phyloP scores from a whole-genome alignment of 2,888 invertebrate species.

The Xanthia icteritia region DNA sequence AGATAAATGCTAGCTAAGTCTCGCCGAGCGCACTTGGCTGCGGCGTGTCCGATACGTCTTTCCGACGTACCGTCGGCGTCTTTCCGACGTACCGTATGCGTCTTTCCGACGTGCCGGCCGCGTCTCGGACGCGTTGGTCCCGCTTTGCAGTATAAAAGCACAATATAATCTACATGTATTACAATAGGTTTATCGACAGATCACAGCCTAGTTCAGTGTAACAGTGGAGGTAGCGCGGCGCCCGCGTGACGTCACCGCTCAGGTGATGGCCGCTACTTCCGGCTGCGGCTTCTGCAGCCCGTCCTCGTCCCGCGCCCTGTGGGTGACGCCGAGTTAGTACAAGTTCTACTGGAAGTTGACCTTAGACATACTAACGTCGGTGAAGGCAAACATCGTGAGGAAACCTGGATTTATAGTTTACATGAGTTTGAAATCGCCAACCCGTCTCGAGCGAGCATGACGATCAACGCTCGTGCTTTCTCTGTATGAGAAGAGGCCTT shows the following conservation, averaged over 20 bases:
- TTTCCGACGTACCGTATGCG: background rate
- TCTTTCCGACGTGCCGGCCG: background rate
- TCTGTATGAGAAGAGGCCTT: background rate
- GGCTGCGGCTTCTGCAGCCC: conserved; percentile 80
- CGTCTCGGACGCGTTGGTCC: conserved; percentile 77
- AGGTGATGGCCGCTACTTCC: conserved; percentile 83
- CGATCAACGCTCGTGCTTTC: too few relatives aligned
- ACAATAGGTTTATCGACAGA: conserved; percentile 85
- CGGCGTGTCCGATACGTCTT: background rate
- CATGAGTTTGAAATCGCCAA: background rate
- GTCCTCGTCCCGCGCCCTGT: conserved; percentile 86
- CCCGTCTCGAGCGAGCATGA: background rate
- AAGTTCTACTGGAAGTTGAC: too few relatives aligned
- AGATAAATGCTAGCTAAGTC: conserved; percentile 60
- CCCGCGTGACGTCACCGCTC: conserved; percentile 34
- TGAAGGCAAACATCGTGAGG: background rate
- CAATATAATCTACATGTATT: conserved; percentile 73
- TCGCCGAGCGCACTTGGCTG: conserved; percentile 18
- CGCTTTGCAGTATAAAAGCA: conserved; percentile 79
- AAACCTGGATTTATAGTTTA: background rate
- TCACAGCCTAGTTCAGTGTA: conserved; percentile 88
- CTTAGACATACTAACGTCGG: background rate
- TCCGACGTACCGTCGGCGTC: background rate
- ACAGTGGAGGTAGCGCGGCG: conserved; percentile 72
- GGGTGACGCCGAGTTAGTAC: background rate